Base-by-base conservation (phyloP, 92 coral and sea anemone genomes). In the Anthopleura xanthogrammica region DNA sequence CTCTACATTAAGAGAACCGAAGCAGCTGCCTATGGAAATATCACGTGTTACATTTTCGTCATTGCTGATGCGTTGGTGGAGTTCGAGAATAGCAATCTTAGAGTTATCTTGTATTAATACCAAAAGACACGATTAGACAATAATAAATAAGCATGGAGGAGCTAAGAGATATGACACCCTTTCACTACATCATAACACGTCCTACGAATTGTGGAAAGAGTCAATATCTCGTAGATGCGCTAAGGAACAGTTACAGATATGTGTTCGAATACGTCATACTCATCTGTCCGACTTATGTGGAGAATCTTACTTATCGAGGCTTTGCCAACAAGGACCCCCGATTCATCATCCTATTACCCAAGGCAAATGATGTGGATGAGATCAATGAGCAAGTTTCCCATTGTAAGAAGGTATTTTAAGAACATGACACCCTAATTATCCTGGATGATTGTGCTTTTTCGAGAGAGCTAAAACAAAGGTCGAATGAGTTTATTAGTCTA, bases 361-460 rank as follows among this genome's bases (percentile, higher is more conserved):
- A 83, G 16, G 81, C 71, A 62, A 83, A 75, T 46, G 56, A 83
- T 62, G 52, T 12, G 8, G 84, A 80, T 64, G 84, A 80, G 52
- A 12, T 82, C 36, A 86, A 86, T 29, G 85, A 80, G 7, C 7
- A 80, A n/a, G 3, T 50, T 86, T 72, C 36, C 76, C 39, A 73
- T 54, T 36, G 20, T 62, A 16, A 24, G 42, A 42, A 22, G 3
- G 20, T 79, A 5, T 86, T 86, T 73, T 66, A 80, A 24, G 89
- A 72, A 24, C 52, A 78, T 2, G 75, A 80, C 9, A 86, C 82
- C 10, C 42, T 86, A n/a, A 11, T 86, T 2, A 80, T 78, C 24
- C 76, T 85, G 11, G 88, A 85, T 57, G 65, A 82, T 82, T 73
- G 86, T 83, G 86, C 86, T 2, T 72, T 83, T 41, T 50, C 72